Evolutionary conservation across 2,113 vertebrate genomes (phyloP), one percentile per base, ranked within the genome.

Genomic region (Malurus melanocephalus): DNA sequence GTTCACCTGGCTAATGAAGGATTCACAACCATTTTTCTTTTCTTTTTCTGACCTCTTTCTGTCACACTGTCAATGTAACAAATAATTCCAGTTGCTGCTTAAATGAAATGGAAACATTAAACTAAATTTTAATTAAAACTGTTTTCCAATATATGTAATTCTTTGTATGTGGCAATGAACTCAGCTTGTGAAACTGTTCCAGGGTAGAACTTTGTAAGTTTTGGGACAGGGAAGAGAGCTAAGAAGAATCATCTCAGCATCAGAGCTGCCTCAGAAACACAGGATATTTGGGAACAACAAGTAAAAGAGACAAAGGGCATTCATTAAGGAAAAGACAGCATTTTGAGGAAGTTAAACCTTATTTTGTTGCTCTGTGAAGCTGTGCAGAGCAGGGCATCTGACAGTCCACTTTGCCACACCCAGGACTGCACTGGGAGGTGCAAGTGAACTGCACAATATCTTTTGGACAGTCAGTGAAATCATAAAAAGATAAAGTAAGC

Each of bases 91-190:
- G 62, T 51, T 89, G 84, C 35, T 76, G 64, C 45, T 73, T 86
- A 72, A 94, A 77, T 69, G 68, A 75, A 81, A 86, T 64, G 11
- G 35, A 81, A 94, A 94, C 28, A 52, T 42, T 79, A 79, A 71
- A 67, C 23, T 49, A 85, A 35, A 65, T 82, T 95, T 95, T 89
- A 93, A 89, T 94, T 93, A 84, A 94, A 93, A 81, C 15, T 67
- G 0, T 62, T 93, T 89, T 90, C 43, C 51, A 64, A 48, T 49
- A 26, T 22, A 69, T 80, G 35, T 81, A 18, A 51, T 82, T 40
- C 30, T 67, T 75, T 86, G 17, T 45, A 82, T 77, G n/a, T 68
- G 60, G 20, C 53, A 68, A 52, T n/a, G 32, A 91, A 65, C 22
- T 69, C 43, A 60, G n/a, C 15, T 76, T 17, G 0, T 60, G 38